Conservation (phyloP, 30 jellyfish, hydroid and myxozoan species). For the Rhopilema esculentum region DNA sequence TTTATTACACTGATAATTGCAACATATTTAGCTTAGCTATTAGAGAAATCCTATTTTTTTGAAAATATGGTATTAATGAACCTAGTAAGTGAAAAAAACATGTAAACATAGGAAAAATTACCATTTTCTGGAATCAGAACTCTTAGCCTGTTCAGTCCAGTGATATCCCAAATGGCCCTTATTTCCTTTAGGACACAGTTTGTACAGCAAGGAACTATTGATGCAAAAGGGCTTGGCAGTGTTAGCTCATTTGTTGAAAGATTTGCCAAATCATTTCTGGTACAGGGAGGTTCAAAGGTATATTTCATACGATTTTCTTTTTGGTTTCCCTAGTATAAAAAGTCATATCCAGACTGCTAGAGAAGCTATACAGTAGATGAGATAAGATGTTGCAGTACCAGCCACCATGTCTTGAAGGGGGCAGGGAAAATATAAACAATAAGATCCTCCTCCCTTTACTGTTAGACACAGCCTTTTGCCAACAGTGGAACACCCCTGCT, state of each 20-base stretch:
- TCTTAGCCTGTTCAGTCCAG: too few relatives aligned
- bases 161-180: too few relatives aligned
- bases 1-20: too few relatives aligned
- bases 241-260: conserved; percentile 47
- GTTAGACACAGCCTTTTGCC: too few relatives aligned
- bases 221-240: conserved; percentile 58
- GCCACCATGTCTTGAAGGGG: neutral
- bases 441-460: too few relatives aligned
- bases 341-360: neutral
- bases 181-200: conserved; percentile 71
- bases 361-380: neutral
- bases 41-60: too few relatives aligned
- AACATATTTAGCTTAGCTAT: neutral
- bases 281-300: conserved; percentile 65
- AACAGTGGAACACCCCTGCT: too few relatives aligned
- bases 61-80: too few relatives aligned
- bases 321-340: neutral
- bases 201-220: conserved; percentile 53
- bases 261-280: conserved; percentile 61
- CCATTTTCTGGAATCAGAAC: too few relatives aligned
- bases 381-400: neutral
- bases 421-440: neutral
- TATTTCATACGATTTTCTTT: neutral
- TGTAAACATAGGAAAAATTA: too few relatives aligned
- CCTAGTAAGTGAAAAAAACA: too few relatives aligned